Evolutionary conservation across 2,113 vertebrate genomes (phyloP).

Genomic region (Brachyistius frenatus): DNA sequence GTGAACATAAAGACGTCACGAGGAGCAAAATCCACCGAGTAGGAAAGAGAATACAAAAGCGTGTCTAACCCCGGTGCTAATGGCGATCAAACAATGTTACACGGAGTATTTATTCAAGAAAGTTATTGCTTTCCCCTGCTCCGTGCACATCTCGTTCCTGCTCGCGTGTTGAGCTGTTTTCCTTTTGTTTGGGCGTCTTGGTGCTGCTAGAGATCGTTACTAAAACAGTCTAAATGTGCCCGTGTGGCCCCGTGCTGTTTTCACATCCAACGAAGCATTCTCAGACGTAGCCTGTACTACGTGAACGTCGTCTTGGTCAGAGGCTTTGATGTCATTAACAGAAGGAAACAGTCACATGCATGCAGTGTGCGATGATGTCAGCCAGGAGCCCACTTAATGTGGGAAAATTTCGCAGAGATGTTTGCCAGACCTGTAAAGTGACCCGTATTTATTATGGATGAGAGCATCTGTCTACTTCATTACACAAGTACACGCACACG

Average conservation of each 20-base stretch:
- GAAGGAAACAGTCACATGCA: constrained; percentile 28
- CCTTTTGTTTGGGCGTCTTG: no score
- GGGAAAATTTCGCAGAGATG: constrained; percentile 56
- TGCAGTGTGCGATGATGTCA: constrained; percentile 59
- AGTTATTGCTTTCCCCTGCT: no score
- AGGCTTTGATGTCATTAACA: constrained; percentile 51
- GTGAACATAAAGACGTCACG: no score
- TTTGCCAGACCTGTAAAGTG: constrained; percentile 59
- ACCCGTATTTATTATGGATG: constrained; percentile 74
- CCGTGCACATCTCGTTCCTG: no score
- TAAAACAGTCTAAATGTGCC: background rate
- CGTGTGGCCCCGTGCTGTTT: background rate
- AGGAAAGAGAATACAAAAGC: no score
- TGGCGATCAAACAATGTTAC: no score
- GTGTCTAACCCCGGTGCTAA: no score
- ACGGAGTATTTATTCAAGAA: no score
- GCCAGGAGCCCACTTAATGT: constrained; percentile 37
- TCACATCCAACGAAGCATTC: background rate
- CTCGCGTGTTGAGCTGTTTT: no score
- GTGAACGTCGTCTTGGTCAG: background rate
- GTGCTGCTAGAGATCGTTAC: no score
- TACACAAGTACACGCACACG: constrained; percentile 2
- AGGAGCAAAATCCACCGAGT: no score
- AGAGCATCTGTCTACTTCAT: constrained; percentile 58
- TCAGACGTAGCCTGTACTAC: background rate